Evolutionary conservation across 2,888 invertebrate genomes (phyloP).

Genomic region (Calameuta idolon): DNA sequence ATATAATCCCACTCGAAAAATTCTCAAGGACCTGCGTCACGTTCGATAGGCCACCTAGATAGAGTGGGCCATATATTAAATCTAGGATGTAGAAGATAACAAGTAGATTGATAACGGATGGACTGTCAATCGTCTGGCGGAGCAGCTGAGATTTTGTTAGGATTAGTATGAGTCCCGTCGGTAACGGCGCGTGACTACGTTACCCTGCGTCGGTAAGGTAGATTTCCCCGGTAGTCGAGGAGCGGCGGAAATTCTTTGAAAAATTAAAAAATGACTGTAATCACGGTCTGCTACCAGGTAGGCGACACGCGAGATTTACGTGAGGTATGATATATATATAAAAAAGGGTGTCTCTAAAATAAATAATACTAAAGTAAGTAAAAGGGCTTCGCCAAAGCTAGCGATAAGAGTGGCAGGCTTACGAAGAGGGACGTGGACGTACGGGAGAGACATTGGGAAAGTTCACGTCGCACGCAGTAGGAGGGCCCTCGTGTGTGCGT

Average conservation of each 20-base stretch:
- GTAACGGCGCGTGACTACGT: neutral
- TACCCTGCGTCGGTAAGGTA: neutral
- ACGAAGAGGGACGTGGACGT: neutral
- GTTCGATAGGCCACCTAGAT: neutral
- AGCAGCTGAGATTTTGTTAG: neutral
- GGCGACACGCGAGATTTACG: neutral
- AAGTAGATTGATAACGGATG: neutral
- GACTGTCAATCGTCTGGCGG: neutral
- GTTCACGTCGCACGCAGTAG: neutral
- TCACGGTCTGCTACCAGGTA: neutral
- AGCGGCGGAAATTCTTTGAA: neutral
- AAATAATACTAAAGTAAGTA: neutral
- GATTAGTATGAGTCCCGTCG: neutral
- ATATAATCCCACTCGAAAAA: neutral
- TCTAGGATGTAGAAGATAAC: neutral
- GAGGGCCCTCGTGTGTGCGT: slow-evolving; percentile 11
- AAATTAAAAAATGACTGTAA: neutral
- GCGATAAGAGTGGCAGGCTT: neutral
- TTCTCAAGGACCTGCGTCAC: neutral
- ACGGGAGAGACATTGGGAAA: neutral
- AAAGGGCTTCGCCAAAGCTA: neutral
- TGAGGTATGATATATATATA: neutral
- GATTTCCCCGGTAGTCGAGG: neutral
- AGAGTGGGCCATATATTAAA: neutral
- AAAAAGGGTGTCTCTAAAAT: neutral